Base-by-base conservation (phyloP, 37 sponge, comb jelly and placozoan genomes). In the Aplysina aerophoba region DNA sequence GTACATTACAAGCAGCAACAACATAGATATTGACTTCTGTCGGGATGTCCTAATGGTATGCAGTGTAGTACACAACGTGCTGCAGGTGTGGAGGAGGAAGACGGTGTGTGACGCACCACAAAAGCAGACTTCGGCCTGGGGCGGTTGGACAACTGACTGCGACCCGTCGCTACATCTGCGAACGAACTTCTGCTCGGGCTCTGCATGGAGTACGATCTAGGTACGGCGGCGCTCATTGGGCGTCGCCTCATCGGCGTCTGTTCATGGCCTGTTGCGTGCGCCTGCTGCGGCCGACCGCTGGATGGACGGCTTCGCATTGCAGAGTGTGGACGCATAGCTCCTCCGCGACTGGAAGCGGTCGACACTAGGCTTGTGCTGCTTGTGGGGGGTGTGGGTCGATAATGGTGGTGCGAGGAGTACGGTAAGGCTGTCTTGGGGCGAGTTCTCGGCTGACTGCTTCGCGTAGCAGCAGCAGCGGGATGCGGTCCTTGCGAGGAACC, bases 221-320 rank as follows among this genome's bases (percentile, higher is more conserved):
- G 22, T 41, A 89, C 41, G 20, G 89, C 84, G 1, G 89, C 85
- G 56, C 85, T 89, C 80, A 72, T 66, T 0, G 89, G 89, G 63
- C 89, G 37, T 34, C 37, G 44, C 38, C 40, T 85, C 30, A 69
- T 62, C 34, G 15, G 41, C 35, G 28, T 36, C 34, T 34, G 82
- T 39, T 4, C 59, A 0, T n/a, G 17, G 21, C 20, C n/a, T 1
- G 1, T 1, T 20, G 21, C 33, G 36, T 71, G 21, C 25, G 4
- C 20, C 21, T 75, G 41, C 13, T 33, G 54, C 24, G 78, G 53
- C 4, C 37, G 37, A 12, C 44, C 65, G 44, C 81, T 81, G 50
- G 81, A 34, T 36, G 87, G 73, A 22, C 87, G 61, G 25, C 69
- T 19, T 44, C 16, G 25, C 17, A n/a, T 12, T 1, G 24, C 24